phyloP scores from a whole-genome alignment of 2,797 vertebrate genomes.

The Chaetodon trifasciatus region DNA sequence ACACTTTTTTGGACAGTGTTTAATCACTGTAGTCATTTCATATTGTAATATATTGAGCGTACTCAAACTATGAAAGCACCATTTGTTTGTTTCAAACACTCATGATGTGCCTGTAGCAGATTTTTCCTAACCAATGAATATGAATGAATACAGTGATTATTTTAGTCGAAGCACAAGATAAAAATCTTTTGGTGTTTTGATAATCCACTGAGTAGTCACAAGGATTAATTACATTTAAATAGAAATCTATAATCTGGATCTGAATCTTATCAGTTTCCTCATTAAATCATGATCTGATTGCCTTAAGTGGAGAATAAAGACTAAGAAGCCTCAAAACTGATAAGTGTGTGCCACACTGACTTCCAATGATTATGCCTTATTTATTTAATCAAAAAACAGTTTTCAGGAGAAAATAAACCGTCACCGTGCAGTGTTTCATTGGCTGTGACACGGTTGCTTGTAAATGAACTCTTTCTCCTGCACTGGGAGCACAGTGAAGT shows the following conservation, averaged over 20 bases:
- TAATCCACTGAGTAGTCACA: neutral
- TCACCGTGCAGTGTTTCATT: neutral
- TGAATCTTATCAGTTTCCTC: constrained; percentile 4
- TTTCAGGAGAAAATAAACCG: neutral
- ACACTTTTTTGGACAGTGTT: neutral
- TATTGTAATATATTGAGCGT: neutral
- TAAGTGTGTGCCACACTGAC: neutral
- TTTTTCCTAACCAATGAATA: neutral
- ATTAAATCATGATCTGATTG: constrained; percentile 8
- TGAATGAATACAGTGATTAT: constrained; percentile 1
- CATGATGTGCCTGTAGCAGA: neutral
- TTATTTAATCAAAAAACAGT: neutral
- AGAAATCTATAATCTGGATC: constrained; percentile 9
- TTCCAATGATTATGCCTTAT: neutral
- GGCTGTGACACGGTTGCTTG: neutral
- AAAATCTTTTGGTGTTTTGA: neutral
- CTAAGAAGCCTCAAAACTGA: neutral
- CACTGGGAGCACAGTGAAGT: neutral
- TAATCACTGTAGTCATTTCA: neutral
- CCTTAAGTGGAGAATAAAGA: neutral
- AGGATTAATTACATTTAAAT: neutral
- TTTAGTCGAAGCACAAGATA: neutral
- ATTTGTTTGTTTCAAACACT: neutral
- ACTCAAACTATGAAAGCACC: neutral
- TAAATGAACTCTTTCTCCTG: neutral